These are phyloP conservation scores for Ciconia maguari DNA, from an alignment of 2,113 vertebrate genomes.

Conservation along the genomic window DNA sequence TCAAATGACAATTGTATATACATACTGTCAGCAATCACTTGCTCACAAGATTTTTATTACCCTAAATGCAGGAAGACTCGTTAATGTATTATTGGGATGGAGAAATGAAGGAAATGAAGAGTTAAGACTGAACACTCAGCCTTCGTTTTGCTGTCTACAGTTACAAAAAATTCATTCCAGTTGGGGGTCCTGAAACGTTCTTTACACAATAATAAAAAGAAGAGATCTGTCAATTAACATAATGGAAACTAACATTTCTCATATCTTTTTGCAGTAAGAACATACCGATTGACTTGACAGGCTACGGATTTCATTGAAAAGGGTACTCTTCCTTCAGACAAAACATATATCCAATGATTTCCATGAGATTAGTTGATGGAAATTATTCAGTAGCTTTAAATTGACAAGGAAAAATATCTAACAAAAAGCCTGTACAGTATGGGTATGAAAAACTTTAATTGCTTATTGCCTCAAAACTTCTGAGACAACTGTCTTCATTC, in stretches of 20 bases:
- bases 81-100: not conserved
- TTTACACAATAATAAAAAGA: not conserved
- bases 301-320: not conserved
- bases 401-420: not conserved
- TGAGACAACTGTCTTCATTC: not conserved
- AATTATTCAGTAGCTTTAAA: not conserved
- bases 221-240: not conserved
- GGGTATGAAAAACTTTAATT: not conserved
- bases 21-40: constrained; percentile 12
- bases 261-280: not conserved
- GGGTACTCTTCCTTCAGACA: not conserved
- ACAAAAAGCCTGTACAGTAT: not conserved
- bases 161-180: not conserved
- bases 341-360: not conserved
- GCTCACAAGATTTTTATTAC: constrained; percentile 15
- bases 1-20: not conserved
- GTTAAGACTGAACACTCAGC: not conserved
- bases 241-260: not conserved
- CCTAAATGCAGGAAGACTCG: not conserved
- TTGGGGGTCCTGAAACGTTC: not conserved
- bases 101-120: not conserved
- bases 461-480: not conserved
- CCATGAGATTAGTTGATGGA: not conserved
- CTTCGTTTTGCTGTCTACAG: not conserved
- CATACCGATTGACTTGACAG: not conserved